A percentile compares a stretch with the other conserved stretches of the same genome.
These are phyloP conservation scores for Glaucomys volans DNA, from an alignment of 2,113 vertebrate genomes.

Conservation along the genomic window DNA sequence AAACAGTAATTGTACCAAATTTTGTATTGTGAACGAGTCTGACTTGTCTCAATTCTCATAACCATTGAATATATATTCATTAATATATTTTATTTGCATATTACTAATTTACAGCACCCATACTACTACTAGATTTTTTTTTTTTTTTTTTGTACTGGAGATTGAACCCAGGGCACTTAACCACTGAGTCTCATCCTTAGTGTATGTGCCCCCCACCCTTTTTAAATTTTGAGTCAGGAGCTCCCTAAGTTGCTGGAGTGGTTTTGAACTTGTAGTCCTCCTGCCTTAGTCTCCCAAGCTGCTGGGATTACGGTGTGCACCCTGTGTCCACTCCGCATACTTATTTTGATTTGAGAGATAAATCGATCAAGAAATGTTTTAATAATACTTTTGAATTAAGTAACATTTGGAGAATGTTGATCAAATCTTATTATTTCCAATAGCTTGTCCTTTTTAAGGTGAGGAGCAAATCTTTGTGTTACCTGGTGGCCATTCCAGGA, in stretches of 20 bases:
- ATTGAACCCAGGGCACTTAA: too few relatives aligned
- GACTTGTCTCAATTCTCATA: background rate
- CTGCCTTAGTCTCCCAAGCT: too few relatives aligned
- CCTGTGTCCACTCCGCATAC: background rate
- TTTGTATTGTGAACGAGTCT: background rate
- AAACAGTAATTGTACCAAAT: background rate
- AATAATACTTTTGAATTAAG: constrained; percentile 15
- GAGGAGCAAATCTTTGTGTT: background rate
- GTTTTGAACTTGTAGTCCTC: too few relatives aligned
- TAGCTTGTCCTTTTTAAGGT: background rate
- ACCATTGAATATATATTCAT: background rate
- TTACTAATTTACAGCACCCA: background rate
- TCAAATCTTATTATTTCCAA: background rate
- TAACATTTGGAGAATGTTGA: background rate
- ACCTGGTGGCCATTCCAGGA: background rate
- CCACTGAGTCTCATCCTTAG: too few relatives aligned
- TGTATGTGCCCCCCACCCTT: too few relatives aligned
- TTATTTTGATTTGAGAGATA: background rate
- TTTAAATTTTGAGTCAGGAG: too few relatives aligned
- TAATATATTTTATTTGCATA: constrained; percentile 45
- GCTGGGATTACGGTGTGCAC: too few relatives aligned
- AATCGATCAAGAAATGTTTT: constrained; percentile 37
- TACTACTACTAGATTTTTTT: background rate
- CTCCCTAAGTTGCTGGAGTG: too few relatives aligned
- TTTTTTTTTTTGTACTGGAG: too few relatives aligned